Evolutionary conservation across 2,888 invertebrate genomes (phyloP), one percentile per base, ranked within the genome.

Genomic region (Tortrix viridana): DNA sequence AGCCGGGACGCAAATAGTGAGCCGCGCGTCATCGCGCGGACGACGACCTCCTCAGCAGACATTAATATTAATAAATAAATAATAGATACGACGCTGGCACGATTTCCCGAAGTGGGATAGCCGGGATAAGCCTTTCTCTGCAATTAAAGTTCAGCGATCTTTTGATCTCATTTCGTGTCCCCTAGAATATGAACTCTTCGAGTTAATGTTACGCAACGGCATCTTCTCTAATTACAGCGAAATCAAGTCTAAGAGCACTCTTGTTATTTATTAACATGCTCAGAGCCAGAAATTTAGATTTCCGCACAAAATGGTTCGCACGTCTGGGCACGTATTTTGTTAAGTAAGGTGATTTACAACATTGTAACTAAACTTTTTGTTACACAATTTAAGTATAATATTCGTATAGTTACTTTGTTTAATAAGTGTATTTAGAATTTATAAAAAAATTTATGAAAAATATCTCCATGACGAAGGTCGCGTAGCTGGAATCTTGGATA

Each of bases 391-490:
- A n/a, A n/a, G n/a, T n/a, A n/a, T n/a, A n/a, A 38, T 38, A 38
- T 38, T n/a, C n/a, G 12, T 5, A 38, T 5, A 38, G 5, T n/a
- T 5, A 38, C 1, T 38, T n/a, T 3, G 38, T 38, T 38, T 4
- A 38, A 38, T 19, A 32, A 50, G 32, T 41, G 32, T 47, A 14
- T 54, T 23, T 20, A 50, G 50, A 47, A 63, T 32, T 48, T 52
- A 52, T 22, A 41, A 53, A 41, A 41, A 53, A 53, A 47, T 58
- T 57, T 41, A 63, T 9, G 47, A 63, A 53, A 57, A 55, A 43
- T 53, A 52, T 62, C 52, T 63, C 56, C 57, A 63, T 57, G 62
- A 47, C 62, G 38, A 57, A 53, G 62, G 62, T 62, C 56, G 56
- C 38, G 46, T 37, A n/a, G n/a, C 32, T 56, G 32, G 22, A 58